phyloP scores from a whole-genome alignment of 2,113 vertebrate species.

The Chloropsis hardwickii region DNA sequence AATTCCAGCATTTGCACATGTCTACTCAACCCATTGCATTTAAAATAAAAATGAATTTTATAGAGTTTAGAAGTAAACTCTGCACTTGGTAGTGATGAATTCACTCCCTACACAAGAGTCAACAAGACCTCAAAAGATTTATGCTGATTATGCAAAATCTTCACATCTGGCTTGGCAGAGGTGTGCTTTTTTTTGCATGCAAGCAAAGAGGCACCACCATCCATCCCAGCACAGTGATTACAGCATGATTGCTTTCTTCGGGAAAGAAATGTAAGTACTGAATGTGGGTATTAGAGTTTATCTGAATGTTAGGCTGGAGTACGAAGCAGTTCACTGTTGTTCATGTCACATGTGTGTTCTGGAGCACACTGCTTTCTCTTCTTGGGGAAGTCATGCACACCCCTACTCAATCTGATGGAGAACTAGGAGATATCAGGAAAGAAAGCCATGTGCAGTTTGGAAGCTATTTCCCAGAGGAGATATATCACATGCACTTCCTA shows the following conservation, averaged over 20 bases:
- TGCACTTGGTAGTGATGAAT: not conserved
- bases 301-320: not conserved
- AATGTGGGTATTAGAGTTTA: not conserved
- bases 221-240: not conserved
- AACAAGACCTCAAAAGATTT: not conserved
- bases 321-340: not conserved
- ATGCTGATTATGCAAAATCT: not conserved
- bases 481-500: not conserved
- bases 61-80: not conserved
- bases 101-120: not conserved
- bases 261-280: not conserved
- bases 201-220: not conserved
- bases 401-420: not conserved
- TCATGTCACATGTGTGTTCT: fast-evolving
- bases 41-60: not conserved
- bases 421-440: not conserved
- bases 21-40: not conserved
- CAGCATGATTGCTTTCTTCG: not conserved
- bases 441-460: not conserved
- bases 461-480: not conserved
- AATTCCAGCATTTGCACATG: not conserved
- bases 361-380: not conserved
- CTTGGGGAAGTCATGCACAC: not conserved
- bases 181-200: not conserved
- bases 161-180: not conserved